Evolutionary conservation across 2,797 vertebrate genomes (phyloP).

Genomic region (Pangasius macronema): DNA sequence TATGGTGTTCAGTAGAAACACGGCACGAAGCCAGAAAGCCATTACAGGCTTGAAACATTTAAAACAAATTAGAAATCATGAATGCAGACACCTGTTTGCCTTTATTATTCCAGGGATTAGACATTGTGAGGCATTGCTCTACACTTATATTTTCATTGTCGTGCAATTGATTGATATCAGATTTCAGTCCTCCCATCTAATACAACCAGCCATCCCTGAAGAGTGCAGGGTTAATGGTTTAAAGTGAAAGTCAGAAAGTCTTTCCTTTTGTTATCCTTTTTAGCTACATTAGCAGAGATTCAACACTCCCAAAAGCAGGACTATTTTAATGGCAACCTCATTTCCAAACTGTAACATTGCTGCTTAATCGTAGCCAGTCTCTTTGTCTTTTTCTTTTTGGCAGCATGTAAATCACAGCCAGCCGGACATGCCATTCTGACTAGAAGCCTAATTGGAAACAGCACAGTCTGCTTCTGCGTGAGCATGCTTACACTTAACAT

Average conservation of each 20-base stretch:
- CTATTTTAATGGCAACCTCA: not conserved
- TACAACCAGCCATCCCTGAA: not conserved
- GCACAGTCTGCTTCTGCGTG: constrained; percentile 40
- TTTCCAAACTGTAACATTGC: not conserved
- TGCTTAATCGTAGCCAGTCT: constrained; percentile 27
- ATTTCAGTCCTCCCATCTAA: not conserved
- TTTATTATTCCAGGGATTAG: not conserved
- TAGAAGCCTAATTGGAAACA: constrained; percentile 61
- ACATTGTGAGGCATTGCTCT: not conserved
- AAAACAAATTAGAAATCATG: not conserved
- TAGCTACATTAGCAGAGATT: not conserved
- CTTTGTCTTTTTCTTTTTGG: constrained; percentile 33
- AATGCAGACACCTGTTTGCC: not conserved
- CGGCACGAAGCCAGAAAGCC: not conserved
- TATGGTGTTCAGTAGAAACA: constrained; percentile 6
- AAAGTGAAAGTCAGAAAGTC: not conserved
- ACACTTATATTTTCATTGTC: not conserved
- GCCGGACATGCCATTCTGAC: constrained; percentile 57
- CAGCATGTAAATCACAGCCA: constrained; percentile 45
- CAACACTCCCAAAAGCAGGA: not conserved
- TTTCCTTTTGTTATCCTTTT: not conserved
- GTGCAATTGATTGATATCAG: not conserved
- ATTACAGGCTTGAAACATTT: not conserved
- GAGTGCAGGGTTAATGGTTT: not conserved
- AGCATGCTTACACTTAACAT: constrained; percentile 16